Conservation (phyloP, 2,888 invertebrate genomes). For the Chymomyza fuscimana region DNA sequence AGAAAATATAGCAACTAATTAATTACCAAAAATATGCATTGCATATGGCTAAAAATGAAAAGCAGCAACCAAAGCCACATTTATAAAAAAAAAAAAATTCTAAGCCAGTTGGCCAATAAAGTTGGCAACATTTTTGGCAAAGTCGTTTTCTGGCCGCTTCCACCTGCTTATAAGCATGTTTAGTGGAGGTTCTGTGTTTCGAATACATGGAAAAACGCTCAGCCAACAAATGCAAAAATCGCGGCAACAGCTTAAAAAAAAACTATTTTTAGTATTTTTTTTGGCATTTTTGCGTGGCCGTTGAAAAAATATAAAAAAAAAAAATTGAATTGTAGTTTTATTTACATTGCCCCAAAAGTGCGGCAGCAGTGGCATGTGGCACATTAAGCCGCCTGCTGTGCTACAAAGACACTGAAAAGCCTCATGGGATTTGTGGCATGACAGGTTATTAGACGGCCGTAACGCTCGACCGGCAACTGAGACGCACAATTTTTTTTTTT, state of each 20-base stretch:
- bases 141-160: constrained; percentile 30
- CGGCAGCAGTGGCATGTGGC: constrained; percentile 7
- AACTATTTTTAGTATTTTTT: constrained; percentile 11
- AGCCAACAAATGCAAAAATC: constrained; percentile 45
- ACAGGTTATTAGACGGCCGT: constrained; percentile 76
- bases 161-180: constrained; percentile 46
- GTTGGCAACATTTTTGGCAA: constrained; percentile 35
- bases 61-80: not conserved
- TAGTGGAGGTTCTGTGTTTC: constrained; percentile 27
- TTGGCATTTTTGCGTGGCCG: constrained; percentile 59
- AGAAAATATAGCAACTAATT: constrained; percentile 56
- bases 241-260: constrained; percentile 15
- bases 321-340: constrained; percentile 67
- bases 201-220: constrained; percentile 64
- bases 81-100: constrained; percentile 41
- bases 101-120: constrained; percentile 49
- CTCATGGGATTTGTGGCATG: constrained; percentile 71
- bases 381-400: constrained; percentile 13
- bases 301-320: constrained; percentile 37
- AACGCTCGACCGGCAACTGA: constrained; percentile 51
- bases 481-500: constrained; percentile 58
- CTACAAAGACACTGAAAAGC: constrained; percentile 19
- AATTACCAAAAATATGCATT: constrained; percentile 63
- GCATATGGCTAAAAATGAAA: constrained; percentile 22
- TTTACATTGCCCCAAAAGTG: constrained; percentile 54